Percentiles rank a stretch among this genome's conserved stretches.
phyloP scores from a whole-genome alignment of 1,140 invertebrate genomes.

The Aricia agestis region DNA sequence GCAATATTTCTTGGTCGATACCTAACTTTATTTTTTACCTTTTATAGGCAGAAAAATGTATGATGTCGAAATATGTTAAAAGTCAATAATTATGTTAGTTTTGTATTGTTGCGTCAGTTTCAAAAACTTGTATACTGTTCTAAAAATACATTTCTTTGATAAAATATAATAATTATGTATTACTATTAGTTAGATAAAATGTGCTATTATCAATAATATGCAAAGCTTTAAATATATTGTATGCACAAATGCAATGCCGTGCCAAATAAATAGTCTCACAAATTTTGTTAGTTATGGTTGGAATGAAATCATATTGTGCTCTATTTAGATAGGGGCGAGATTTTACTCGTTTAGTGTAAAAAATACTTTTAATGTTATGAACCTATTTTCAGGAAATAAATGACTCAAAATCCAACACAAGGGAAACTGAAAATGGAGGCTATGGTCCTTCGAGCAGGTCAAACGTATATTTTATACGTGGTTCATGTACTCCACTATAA shows the following conservation, averaged over 20 bases:
- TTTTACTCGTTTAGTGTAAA: not conserved
- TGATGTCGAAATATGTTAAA: no score
- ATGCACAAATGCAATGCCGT: slow-evolving; percentile 15
- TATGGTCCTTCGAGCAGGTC: no score
- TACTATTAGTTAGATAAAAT: slow-evolving; percentile 10
- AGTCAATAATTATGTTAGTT: no score
- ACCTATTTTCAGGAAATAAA: not conserved
- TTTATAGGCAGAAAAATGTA: no score
- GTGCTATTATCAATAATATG: slow-evolving; percentile 15
- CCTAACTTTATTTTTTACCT: no score
- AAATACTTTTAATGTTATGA: not conserved
- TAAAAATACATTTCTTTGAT: no score
- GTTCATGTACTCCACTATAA: not conserved
- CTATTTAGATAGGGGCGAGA: not conserved
- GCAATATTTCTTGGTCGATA: not conserved
- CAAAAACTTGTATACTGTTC: not conserved
- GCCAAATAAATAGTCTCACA: slow-evolving; percentile 7
- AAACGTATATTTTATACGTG: not conserved
- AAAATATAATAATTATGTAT: not conserved
- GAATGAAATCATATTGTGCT: not conserved
- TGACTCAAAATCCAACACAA: not conserved
- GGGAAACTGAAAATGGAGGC: not conserved
- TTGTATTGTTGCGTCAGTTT: no score
- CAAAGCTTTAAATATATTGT: slow-evolving; percentile 10
- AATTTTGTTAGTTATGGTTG: not conserved